A percentile compares a stretch with the other conserved stretches of the same genome.
These are phyloP conservation scores for Enteromius trimaculatus DNA, from an alignment of 2,797 vertebrate genomes.

Conservation along the genomic window DNA sequence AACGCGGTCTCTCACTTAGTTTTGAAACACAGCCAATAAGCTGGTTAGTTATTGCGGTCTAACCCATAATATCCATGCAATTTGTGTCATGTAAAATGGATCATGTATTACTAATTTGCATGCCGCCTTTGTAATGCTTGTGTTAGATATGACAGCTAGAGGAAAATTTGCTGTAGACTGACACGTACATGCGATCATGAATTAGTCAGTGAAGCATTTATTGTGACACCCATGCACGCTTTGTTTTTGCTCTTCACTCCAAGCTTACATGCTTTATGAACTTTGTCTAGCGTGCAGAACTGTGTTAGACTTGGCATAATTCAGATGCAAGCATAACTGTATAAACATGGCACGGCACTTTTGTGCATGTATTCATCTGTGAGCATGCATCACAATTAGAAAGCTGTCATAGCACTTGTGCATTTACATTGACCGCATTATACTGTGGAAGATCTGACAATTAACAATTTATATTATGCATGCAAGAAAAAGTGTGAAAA, in stretches of 20 bases:
- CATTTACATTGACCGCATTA: not conserved
- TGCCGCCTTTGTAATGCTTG: not conserved
- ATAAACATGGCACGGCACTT: not conserved
- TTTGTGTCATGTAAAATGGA: not conserved
- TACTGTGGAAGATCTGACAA: not conserved
- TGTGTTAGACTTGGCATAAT: not conserved
- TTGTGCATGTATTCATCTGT: not conserved
- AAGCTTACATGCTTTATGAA: slow-evolving; percentile 7
- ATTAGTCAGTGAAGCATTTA: slow-evolving; percentile 5
- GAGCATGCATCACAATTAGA: not conserved
- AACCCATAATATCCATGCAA: not conserved
- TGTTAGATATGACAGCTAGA: not conserved
- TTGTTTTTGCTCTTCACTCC: not conserved
- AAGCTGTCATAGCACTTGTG: not conserved
- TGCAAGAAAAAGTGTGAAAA: not conserved
- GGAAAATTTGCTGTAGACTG: not conserved
- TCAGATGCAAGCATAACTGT: not conserved
- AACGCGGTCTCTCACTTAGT: not conserved
- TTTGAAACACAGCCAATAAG: not conserved
- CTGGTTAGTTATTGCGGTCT: not conserved
- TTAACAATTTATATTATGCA: not conserved
- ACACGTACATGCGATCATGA: not conserved
- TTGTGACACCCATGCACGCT: not conserved
- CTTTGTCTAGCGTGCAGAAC: not conserved
- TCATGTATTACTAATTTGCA: not conserved